phyloP scores from a whole-genome alignment of 2,113 vertebrate genomes.

The Rhabdornis inornatus region DNA sequence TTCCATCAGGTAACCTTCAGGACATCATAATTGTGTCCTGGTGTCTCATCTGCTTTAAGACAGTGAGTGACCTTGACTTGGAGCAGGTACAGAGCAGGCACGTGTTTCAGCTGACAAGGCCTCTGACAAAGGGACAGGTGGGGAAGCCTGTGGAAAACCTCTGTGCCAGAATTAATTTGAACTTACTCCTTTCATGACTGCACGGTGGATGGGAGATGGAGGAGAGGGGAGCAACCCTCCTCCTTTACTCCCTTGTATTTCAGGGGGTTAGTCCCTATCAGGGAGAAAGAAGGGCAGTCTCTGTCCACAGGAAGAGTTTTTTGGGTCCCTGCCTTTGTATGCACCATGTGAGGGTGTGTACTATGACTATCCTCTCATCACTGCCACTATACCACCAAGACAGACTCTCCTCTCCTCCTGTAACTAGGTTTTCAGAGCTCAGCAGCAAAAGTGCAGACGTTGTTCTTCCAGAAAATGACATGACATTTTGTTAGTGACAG shows the following conservation, averaged over 20 bases:
- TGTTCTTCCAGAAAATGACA: background rate
- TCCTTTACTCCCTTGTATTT: background rate
- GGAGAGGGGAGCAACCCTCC: background rate
- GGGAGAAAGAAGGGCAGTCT: background rate
- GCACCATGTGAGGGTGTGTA: background rate
- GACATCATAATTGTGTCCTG: background rate
- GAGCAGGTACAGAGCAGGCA: background rate
- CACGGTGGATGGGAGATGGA: background rate
- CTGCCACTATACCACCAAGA: background rate
- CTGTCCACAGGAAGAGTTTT: background rate
- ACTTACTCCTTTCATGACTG: background rate
- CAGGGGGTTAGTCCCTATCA: background rate
- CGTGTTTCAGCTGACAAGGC: rapidly evolving
- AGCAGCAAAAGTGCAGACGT: background rate
- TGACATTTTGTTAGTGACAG: background rate
- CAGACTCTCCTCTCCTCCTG: background rate
- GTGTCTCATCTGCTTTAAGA: background rate
- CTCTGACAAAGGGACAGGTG: background rate
- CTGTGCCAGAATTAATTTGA: background rate
- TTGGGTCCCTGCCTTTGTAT: background rate
- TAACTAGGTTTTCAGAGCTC: background rate
- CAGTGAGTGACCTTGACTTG: background rate
- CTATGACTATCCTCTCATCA: background rate
- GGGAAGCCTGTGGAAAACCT: background rate
- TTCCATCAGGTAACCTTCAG: background rate